Base-by-base conservation (phyloP, 2,113 vertebrate genomes). In the Seriola quinqueradiata region DNA sequence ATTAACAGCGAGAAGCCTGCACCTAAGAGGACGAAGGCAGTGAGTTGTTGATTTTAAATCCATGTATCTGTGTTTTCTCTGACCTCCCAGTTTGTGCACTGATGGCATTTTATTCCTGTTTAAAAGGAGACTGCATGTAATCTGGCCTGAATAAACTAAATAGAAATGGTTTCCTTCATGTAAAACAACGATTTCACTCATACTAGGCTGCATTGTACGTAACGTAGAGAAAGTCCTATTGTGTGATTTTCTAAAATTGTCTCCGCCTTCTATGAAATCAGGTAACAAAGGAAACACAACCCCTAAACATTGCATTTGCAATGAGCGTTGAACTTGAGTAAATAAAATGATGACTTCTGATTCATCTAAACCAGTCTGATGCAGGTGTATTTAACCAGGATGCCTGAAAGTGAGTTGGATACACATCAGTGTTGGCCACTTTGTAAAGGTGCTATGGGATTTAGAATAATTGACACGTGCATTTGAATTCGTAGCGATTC, bases 361-460 rank as follows among this genome's bases (percentile, higher is more conserved):
- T 13, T 42, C 34, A 70, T 70, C 34, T 40, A 52, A 34, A 66
- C 10, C 46, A 19, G 25, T 28, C 40, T 16, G 25, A 64, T 11
- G 3, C 28, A 63, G 13, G 21, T 2, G 28, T 28, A 23, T 63
- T 57, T 60, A 13, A 46, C n/a, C 55, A 2, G n/a, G 55, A 46
- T 75, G 52, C 61, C 42, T 75, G 55, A 12, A n/a, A 63, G 61
- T 58, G 42, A 57, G 42, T 44, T 50, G 10, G 16, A 72, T 34
- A 58, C 42, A 42, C 21, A 59, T 42, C n/a, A 54, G 3, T 73
- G 55, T 64, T 77, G 70, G 63, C 42, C 25, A 50, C 44, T 66
- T 55, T 44, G 32, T 78, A 34, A 84, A 58, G 25, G 50, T n/a
- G 21, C 54, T 19, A 1, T 63, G 52, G 78, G 59, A 44, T 70